Evolutionary conservation across 2,888 invertebrate genomes (phyloP), one percentile per base, ranked within the genome.

Genomic region (Maniola hyperantus): DNA sequence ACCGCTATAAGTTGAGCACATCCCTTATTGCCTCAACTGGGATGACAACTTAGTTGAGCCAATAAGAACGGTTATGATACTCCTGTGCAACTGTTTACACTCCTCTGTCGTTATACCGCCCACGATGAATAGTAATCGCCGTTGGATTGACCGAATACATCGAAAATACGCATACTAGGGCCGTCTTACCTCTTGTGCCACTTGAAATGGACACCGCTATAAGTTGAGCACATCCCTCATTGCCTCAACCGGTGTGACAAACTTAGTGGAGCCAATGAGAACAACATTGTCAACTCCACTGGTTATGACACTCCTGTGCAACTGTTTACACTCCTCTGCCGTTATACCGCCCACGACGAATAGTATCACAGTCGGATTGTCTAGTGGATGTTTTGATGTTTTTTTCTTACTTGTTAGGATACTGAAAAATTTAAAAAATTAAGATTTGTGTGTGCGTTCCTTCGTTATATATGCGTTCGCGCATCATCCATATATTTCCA

Each of bases 91-190:
- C 13, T 90, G 88, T 76, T 89, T 92, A 69, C 93, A 93, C 82
- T 96, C 96, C 68, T 95, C 94, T 0, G 93, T 92, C 0, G 95
- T 95, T 4, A 95, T 85, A 7, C 96, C 96, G 7, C 96, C 96
- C 11, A 96, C 82, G 8, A 96, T 91, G 76, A 94, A 95, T 13
- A 96, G 81, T 20, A n/a, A 96, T 93, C 65, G 96, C 88, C 36
- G 93, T 90, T 0, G 94, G 92, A 76, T 94, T 94, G 26, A 26
- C 26, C 26, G 26, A 26, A 26, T 26, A 26, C 26, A n/a, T 4
- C 26, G 26, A 26, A 26, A 26, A 26, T 26, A 13, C 15, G 46
- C 5, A n/a, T 46, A 13, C 13, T 10, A 11, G 10, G 39, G 10
- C 10, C n/a, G 46, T 1, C 46, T 7, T 46, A 1, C n/a, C 44